Conservation (phyloP, 53 echinoderm and acorn worm species). For the Crossaster papposus region DNA sequence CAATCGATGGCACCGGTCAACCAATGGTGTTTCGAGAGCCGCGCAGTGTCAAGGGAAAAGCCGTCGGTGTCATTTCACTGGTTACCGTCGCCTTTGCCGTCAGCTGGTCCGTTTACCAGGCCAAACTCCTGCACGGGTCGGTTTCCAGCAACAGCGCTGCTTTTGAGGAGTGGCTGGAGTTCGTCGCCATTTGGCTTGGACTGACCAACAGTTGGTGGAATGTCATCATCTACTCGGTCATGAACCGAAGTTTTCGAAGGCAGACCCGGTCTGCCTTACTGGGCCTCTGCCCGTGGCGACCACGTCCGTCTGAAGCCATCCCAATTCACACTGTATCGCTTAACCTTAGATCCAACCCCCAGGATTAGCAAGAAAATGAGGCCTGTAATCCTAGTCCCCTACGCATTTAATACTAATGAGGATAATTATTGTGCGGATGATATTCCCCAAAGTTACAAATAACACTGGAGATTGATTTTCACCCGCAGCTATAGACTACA, state of each 20-base stretch:
- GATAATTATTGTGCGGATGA: too few species aligned
- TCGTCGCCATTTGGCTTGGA: conserved; percentile 33
- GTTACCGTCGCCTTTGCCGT: background rate
- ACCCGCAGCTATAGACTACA: too few species aligned
- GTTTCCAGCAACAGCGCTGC: background rate
- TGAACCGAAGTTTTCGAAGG: conserved; percentile 52
- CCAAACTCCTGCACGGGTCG: background rate
- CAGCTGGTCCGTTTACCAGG: conserved; percentile 2
- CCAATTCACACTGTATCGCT: background rate
- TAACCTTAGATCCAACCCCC: background rate
- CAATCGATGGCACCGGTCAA: background rate
- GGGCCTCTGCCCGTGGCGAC: background rate
- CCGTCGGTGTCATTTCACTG: background rate
- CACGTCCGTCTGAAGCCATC: background rate
- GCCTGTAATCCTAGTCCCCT: too few species aligned
- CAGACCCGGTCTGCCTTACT: conserved; percentile 8
- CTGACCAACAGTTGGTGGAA: conserved; percentile 66
- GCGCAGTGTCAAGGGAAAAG: background rate
- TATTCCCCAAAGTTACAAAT: too few species aligned
- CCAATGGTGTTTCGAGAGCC: background rate
- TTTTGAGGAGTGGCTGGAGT: conserved; percentile 36
- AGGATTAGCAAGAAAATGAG: background rate
- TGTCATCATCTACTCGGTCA: conserved; percentile 54
- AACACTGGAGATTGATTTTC: too few species aligned
- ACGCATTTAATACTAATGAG: too few species aligned